These are phyloP conservation scores for Amphibalanus amphitrite DNA, from an alignment of 1,140 invertebrate species.

Conservation along the genomic window DNA sequence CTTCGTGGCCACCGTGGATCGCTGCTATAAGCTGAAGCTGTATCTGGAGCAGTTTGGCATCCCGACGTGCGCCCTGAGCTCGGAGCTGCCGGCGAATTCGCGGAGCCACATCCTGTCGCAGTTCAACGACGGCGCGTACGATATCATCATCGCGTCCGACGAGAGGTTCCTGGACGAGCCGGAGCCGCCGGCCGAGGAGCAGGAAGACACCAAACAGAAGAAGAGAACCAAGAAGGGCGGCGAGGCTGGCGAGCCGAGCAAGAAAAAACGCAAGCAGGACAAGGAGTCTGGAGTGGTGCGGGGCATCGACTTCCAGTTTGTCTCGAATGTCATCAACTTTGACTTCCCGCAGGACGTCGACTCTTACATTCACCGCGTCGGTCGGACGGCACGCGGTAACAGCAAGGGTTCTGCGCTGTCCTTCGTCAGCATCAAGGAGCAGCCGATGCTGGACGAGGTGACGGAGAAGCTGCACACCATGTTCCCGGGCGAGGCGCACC, in stretches of 20 bases:
- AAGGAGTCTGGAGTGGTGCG: constrained; percentile 85
- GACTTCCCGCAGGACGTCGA: constrained; percentile 79
- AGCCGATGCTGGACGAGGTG: constrained; percentile 50
- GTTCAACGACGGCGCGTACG: constrained; percentile 87
- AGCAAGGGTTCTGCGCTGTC: constrained; percentile 89
- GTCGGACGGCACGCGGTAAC: constrained; percentile 80
- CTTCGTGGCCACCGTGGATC: constrained; percentile 69
- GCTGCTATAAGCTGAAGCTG: constrained; percentile 58
- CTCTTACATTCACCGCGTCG: constrained; percentile 86
- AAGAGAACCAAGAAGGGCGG: constrained; percentile 11
- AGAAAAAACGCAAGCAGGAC: constrained; percentile 54
- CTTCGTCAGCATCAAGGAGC: constrained; percentile 72
- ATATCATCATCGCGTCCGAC: constrained; percentile 94
- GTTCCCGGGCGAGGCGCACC: constrained; percentile 26
- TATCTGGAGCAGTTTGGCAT: constrained; percentile 96
- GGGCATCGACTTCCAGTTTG: constrained; percentile 94
- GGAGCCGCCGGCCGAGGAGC: constrained; percentile 12
- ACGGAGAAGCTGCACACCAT: constrained; percentile 48
- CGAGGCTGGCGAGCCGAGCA: constrained; percentile 18
- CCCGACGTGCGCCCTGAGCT: constrained; percentile 80
- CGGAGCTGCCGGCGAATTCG: constrained; percentile 81
- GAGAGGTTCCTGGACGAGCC: constrained; percentile 58
- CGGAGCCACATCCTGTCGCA: constrained; percentile 86
- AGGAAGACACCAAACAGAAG: neutral
- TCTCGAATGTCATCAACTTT: constrained; percentile 95